phyloP scores from a whole-genome alignment of 2,113 vertebrate genomes.

The Larimichthys polyactis region DNA sequence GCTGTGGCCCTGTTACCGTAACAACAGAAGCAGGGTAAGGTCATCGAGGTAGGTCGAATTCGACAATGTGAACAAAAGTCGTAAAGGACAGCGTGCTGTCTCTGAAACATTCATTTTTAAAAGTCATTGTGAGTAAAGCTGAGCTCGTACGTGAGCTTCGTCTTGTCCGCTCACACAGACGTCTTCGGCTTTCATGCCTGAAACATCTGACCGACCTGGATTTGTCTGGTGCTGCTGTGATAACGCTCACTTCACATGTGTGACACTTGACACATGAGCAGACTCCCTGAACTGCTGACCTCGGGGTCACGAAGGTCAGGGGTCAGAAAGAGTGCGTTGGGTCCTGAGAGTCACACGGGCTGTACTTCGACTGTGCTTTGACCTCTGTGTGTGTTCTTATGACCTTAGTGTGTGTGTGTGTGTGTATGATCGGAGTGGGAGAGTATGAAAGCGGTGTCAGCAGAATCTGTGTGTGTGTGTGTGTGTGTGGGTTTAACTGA shows the following conservation, averaged over 20 bases:
- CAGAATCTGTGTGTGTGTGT: slow-evolving; percentile 20
- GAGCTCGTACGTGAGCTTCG: too few relatives aligned
- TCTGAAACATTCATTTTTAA: background rate
- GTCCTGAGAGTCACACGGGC: slow-evolving; percentile 23
- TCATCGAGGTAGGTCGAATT: background rate
- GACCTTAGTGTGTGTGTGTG: slow-evolving; percentile 25
- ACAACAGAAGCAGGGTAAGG: slow-evolving; percentile 18
- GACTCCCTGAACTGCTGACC: slow-evolving; percentile 43
- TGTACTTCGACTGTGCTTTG: slow-evolving; percentile 20
- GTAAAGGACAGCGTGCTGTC: background rate
- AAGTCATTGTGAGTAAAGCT: background rate
- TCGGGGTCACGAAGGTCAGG: slow-evolving; percentile 40
- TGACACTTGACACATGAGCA: background rate
- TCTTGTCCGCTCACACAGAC: too few relatives aligned
- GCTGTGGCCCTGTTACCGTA: background rate
- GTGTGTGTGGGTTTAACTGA: background rate
- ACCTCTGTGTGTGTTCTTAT: slow-evolving; percentile 45
- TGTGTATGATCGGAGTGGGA: background rate
- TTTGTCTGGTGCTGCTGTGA: background rate
- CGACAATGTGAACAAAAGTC: background rate
- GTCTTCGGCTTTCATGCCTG: background rate
- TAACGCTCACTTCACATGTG: background rate
- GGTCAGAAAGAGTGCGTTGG: slow-evolving; percentile 25
- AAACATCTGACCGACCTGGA: background rate
- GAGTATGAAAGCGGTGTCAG: slow-evolving; percentile 11